phyloP scores from a whole-genome alignment of 2,113 vertebrate species.

The Rhynchomys soricoides region DNA sequence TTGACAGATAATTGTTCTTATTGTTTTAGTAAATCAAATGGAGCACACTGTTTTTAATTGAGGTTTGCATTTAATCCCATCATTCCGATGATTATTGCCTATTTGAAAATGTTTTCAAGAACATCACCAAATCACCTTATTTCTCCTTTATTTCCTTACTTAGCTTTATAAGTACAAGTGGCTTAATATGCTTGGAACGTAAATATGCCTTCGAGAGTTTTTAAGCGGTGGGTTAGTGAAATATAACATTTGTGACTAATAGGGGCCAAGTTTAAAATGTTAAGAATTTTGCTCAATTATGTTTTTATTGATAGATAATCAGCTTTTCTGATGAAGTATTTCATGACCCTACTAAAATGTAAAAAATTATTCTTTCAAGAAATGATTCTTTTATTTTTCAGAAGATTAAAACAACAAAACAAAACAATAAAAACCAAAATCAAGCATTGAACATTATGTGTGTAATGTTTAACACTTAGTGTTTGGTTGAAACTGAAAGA shows the following conservation, averaged over 20 bases:
- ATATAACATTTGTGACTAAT: not conserved
- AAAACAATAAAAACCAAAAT: not conserved
- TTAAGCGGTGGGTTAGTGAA: slow-evolving; percentile 52
- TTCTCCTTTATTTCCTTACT: slow-evolving; percentile 22
- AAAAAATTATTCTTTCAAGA: not conserved
- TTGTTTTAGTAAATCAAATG: slow-evolving; percentile 67
- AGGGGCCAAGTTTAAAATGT: slow-evolving; percentile 12
- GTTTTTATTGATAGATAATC: slow-evolving; percentile 36
- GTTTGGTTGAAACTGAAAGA: not conserved
- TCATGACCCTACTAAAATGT: not conserved
- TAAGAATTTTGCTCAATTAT: not conserved
- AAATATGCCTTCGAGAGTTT: slow-evolving; percentile 39
- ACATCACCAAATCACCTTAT: slow-evolving; percentile 23
- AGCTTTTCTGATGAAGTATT: slow-evolving; percentile 12
- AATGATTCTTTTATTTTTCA: not conserved
- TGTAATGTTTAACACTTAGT: not conserved
- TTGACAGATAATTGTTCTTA: slow-evolving; percentile 51
- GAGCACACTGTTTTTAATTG: slow-evolving; percentile 55
- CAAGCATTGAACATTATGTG: not conserved
- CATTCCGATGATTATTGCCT: slow-evolving; percentile 36
- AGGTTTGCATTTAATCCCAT: slow-evolving; percentile 36
- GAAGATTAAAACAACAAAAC: not conserved
- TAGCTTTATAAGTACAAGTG: slow-evolving; percentile 43
- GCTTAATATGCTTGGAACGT: slow-evolving; percentile 39
- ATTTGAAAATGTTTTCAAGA: slow-evolving; percentile 44